Evolutionary conservation across 2,797 vertebrate genomes (phyloP).

Genomic region (Phalanger gymnotis): DNA sequence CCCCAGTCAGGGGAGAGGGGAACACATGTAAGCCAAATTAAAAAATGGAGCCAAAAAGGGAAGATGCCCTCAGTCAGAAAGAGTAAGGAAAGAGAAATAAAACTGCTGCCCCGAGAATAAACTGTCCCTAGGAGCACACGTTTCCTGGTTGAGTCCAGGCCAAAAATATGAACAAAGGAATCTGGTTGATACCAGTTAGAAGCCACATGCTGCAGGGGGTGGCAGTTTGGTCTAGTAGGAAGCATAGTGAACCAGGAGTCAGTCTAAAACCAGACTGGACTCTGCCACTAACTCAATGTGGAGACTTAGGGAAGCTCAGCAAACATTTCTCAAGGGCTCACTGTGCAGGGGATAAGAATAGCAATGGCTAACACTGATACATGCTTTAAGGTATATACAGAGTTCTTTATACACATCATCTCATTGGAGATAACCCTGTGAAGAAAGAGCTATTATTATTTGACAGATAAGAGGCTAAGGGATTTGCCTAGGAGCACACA

Average conservation of each 20-base stretch:
- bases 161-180: neutral
- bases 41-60: neutral
- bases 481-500: neutral
- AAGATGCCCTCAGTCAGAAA: neutral
- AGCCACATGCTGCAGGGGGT: too few species aligned
- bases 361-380: neutral
- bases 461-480: neutral
- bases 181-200: neutral
- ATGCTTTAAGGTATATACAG: neutral
- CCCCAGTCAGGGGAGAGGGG: neutral
- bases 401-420: neutral
- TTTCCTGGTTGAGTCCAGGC: neutral
- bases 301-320: neutral
- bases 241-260: neutral
- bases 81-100: neutral
- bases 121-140: neutral
- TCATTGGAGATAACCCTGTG: neutral
- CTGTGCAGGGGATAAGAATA: neutral
- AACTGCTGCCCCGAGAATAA: neutral
- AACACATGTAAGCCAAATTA: neutral
- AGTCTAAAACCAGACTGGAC: neutral
- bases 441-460: neutral
- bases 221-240: neutral
- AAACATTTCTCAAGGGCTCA: neutral
- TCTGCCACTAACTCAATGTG: neutral